Evolutionary conservation across 1,140 invertebrate species (phyloP), one percentile per base, ranked within the genome.

Genomic region (Tribolium castaneum): DNA sequence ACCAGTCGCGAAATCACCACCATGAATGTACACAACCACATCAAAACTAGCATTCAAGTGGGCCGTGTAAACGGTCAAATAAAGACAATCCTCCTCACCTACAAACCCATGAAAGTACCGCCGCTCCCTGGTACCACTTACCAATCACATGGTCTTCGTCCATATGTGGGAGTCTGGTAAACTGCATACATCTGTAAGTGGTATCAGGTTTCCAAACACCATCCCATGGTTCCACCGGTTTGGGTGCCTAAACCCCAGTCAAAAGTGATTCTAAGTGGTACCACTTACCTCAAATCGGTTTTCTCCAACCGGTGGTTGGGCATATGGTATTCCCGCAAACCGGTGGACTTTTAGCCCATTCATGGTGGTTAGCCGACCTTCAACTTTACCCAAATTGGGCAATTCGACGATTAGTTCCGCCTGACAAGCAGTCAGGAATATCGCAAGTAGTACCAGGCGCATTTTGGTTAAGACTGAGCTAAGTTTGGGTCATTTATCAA

Each of bases 11-110:
- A 90, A 92, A 3, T 89, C 90, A 1, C 90, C 91, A 22, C 90
- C 90, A 77, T 92, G 91, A 70, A 92, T 90, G 83, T 87, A 91
- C 5, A 91, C 86, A 13, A 92, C 77, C 0, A 92, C 91, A 52
- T 84, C 80, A 7, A 80, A 45, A n/a, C 78, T 78, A 7, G 71
- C 78, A 6, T 70, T 39, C 3, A 80, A 13, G 6, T 52, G 77
- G 10, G 89, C 88, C 0, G 89, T 87, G 80, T 88, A 87, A 0
- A 90, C 85, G 80, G 90, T 91, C 0, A 90, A n/a, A 80, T 87
- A 89, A 0, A 91, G 83, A 79, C 90, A 90, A 83, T 91, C 88
- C 84, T 91, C 90, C 75, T 86, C 87, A 14, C 89, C 89, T 86
- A 59, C 84, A 51, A 14, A 9, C 9, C 7, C 30, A 30, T 50